phyloP scores from a whole-genome alignment of 2,797 vertebrate species.

The Neoniphon sammara region DNA sequence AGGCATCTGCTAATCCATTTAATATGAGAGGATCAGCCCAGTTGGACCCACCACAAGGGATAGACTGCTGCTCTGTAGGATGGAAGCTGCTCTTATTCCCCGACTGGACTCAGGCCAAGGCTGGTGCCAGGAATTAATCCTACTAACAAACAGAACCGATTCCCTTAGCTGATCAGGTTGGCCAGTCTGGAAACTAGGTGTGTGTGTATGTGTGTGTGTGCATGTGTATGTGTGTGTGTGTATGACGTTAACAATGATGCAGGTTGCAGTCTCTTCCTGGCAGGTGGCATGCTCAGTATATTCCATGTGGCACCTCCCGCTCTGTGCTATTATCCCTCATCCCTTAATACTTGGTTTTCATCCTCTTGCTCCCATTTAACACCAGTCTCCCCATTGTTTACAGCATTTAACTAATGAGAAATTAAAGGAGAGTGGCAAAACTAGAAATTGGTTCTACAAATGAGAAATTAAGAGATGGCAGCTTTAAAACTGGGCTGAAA shows the following conservation, averaged over 20 bases:
- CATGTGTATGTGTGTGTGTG: constrained; percentile 22
- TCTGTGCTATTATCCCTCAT: constrained; percentile 49
- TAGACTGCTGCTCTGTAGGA: constrained; percentile 70
- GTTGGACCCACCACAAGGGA: constrained; percentile 70
- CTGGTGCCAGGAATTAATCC: constrained; percentile 62
- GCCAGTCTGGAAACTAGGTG: constrained; percentile 51
- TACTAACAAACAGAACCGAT: constrained; percentile 60
- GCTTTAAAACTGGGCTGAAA: constrained; percentile 16
- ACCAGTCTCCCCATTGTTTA: constrained; percentile 42
- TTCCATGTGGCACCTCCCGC: constrained; percentile 50
- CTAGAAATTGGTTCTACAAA: not conserved
- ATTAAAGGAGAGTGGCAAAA: constrained; percentile 1
- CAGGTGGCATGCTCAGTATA: constrained; percentile 67
- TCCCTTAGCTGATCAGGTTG: constrained; percentile 60
- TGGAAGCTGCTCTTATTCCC: constrained; percentile 67
- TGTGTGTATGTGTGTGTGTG: constrained; percentile 15
- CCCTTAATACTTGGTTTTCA: constrained; percentile 46
- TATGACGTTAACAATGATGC: constrained; percentile 38
- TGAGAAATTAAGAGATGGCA: not conserved
- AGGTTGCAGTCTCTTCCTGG: constrained; percentile 59
- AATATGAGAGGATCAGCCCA: constrained; percentile 75
- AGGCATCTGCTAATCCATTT: constrained; percentile 75
- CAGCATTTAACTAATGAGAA: constrained; percentile 52
- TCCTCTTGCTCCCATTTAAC: constrained; percentile 55
- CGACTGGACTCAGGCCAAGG: constrained; percentile 56